These are phyloP conservation scores for Podabrus alpinus DNA, from an alignment of 2,888 invertebrate genomes.

Conservation along the genomic window DNA sequence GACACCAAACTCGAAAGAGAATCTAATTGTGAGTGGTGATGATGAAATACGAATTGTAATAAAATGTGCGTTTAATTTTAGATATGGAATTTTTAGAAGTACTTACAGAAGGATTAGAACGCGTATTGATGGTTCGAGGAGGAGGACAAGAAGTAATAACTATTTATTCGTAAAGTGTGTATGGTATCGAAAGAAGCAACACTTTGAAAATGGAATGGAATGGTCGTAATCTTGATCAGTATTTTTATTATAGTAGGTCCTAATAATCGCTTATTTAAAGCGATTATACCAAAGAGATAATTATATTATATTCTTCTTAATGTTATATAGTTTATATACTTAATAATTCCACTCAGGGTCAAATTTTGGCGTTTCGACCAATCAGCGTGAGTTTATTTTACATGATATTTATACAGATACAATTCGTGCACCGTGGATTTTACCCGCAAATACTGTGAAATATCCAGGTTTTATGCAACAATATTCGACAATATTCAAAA, in stretches of 20 bases:
- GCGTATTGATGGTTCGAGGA: constrained; percentile 96
- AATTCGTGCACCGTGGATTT: too few species aligned
- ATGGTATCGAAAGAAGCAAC: constrained; percentile 29
- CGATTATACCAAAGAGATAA: constrained; percentile 53
- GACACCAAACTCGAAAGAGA: constrained; percentile 86
- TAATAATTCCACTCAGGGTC: too few species aligned
- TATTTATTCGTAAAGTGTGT: constrained; percentile 87
- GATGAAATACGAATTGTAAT: constrained; percentile 45
- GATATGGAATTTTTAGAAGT: constrained; percentile 99
- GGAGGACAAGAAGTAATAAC: constrained; percentile 98
- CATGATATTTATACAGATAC: too few species aligned
- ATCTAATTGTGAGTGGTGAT: constrained; percentile 79
- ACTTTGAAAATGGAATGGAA: constrained; percentile 21
- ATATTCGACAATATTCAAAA: too few species aligned
- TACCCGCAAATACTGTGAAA: too few species aligned
- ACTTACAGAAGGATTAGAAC: constrained; percentile 93
- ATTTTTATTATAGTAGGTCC: constrained; percentile 45
- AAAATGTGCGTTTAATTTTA: constrained; percentile 50
- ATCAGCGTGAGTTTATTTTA: too few species aligned
- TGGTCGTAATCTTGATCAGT: constrained; percentile 39
- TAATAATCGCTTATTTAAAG: constrained; percentile 41
- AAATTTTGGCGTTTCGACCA: too few species aligned
- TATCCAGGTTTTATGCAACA: too few species aligned
- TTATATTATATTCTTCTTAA: constrained; percentile 54
- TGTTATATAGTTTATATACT: constrained; percentile 49